phyloP scores from a whole-genome alignment of 37 sponge, comb jelly and placozoan species.

The Ianthella basta region DNA sequence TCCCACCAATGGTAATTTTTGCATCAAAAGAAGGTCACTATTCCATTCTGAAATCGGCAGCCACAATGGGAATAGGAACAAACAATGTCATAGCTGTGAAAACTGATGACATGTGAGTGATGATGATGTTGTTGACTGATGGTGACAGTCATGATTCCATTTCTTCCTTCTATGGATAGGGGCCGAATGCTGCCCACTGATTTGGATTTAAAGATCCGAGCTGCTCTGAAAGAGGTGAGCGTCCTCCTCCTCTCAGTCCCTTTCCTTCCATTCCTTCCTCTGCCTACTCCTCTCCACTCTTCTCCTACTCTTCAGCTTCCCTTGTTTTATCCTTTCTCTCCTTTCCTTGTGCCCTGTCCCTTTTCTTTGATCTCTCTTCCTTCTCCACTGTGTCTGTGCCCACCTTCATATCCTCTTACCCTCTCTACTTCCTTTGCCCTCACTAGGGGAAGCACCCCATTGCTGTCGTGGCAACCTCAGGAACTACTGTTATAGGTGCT shows the following conservation, averaged over 20 bases:
- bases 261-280: too few species aligned
- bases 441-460: conserved; percentile 64
- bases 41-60: conserved; percentile 79
- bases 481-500: conserved; percentile 88
- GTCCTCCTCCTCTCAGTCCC: too few species aligned
- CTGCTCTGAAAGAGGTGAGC: conserved; percentile 37
- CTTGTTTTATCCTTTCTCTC: not conserved
- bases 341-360: not conserved
- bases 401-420: not conserved
- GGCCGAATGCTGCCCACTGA: conserved; percentile 66
- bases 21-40: conserved; percentile 84
- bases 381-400: not conserved
- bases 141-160: not conserved
- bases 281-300: not conserved
- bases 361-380: not conserved
- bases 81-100: conserved; percentile 79
- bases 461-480: conserved; percentile 83
- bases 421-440: not conserved
- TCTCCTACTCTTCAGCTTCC: not conserved
- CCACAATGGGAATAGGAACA: conserved; percentile 91
- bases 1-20: conserved; percentile 77
- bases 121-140: not conserved
- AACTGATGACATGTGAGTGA: conserved; percentile 66
- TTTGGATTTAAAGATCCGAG: conserved; percentile 49
- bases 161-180: conserved; percentile 23